Evolutionary conservation across 2,113 vertebrate species (phyloP).

Genomic region (Furnarius figulus): DNA sequence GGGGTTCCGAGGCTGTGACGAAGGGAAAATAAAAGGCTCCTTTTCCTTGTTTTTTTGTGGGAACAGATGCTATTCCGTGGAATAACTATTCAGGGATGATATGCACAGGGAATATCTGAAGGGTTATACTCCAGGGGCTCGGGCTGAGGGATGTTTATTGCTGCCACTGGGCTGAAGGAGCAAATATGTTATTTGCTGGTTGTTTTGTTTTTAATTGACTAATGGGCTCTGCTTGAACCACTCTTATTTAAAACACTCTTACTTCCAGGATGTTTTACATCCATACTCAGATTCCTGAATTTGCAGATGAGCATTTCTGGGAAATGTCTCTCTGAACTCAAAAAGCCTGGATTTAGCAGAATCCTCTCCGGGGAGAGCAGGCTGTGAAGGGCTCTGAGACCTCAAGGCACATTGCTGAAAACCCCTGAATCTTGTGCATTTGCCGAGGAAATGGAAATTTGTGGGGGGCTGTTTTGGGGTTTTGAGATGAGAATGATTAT

Average conservation of each 20-base stretch:
- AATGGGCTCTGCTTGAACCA: rapidly evolving
- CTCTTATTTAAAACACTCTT: not conserved
- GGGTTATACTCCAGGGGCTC: not conserved
- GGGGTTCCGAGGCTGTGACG: not conserved
- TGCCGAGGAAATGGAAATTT: rapidly evolving
- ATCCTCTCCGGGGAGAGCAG: not conserved
- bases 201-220: not conserved
- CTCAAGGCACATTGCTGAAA: rapidly evolving
- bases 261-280: not conserved
- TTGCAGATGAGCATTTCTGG: rapidly evolving
- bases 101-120: rapidly evolving
- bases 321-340: not conserved
- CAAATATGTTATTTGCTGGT: not conserved
- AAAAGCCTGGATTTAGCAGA: not conserved
- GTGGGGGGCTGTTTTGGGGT: too few species aligned
- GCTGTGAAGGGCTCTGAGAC: not conserved
- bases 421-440: rapidly evolving
- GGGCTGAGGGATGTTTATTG: rapidly evolving
- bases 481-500: not conserved
- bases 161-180: not conserved
- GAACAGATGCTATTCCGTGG: not conserved
- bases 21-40: not conserved
- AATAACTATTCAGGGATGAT: rapidly evolving
- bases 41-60: not conserved
- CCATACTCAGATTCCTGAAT: not conserved